These are phyloP conservation scores for Batillaria attramentaria DNA, from an alignment of 1,140 invertebrate species.

Conservation along the genomic window DNA sequence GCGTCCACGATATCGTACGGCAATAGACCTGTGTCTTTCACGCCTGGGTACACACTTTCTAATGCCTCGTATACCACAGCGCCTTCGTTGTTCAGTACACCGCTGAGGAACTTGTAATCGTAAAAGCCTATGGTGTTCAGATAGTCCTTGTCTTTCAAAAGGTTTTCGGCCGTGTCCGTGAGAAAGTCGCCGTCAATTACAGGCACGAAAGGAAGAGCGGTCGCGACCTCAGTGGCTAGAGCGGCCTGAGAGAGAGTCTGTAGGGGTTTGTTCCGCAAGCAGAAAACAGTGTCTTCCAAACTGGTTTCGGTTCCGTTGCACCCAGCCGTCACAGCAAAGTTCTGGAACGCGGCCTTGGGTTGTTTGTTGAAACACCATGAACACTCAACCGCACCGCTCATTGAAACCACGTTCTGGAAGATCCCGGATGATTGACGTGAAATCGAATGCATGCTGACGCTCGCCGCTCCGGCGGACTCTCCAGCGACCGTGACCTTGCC, in stretches of 20 bases:
- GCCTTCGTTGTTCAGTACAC: slow-evolving; percentile 12
- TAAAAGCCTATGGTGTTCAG: slow-evolving; percentile 7
- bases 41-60: background rate
- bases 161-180: background rate
- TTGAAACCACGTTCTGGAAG: background rate
- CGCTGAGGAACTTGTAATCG: background rate
- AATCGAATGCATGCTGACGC: slow-evolving; percentile 8
- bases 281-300: background rate
- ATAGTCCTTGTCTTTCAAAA: background rate
- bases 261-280: background rate
- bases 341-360: background rate
- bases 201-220: slow-evolving; percentile 2
- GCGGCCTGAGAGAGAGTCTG: background rate
- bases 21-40: background rate
- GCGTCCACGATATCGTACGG: background rate
- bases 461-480: slow-evolving; percentile 20
- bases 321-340: background rate
- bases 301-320: too few relatives aligned
- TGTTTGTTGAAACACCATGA: background rate
- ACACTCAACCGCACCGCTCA: slow-evolving; percentile 6
- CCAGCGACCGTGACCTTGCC: slow-evolving; percentile 19
- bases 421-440: background rate
- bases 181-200: slow-evolving; percentile 11
- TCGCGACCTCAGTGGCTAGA: slow-evolving; percentile 5
- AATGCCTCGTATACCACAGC: background rate